These are phyloP conservation scores for Silurus asotus DNA, from an alignment of 2,113 vertebrate genomes.

Conservation along the genomic window DNA sequence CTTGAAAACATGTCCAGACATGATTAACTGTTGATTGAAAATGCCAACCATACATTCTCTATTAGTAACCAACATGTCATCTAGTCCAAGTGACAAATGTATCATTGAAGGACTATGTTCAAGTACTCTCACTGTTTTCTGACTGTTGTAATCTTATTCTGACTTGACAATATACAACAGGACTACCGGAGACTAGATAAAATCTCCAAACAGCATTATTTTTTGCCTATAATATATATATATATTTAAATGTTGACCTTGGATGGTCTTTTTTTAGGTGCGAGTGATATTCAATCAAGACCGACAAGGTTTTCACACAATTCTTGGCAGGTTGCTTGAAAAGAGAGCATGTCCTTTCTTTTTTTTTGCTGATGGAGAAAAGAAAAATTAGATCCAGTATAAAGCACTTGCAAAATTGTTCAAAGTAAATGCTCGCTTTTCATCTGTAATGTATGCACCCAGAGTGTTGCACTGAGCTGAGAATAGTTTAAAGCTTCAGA, in stretches of 20 bases:
- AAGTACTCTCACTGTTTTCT: background rate
- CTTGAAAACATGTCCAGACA: background rate
- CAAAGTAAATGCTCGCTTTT: background rate
- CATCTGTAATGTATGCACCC: background rate
- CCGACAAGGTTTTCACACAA: background rate
- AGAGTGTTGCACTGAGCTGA: background rate
- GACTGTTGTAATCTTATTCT: background rate
- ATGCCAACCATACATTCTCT: background rate
- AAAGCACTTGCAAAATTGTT: background rate
- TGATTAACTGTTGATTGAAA: background rate
- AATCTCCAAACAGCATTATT: too few species aligned
- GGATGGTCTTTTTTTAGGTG: background rate
- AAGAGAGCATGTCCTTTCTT: background rate
- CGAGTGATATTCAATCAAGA: background rate
- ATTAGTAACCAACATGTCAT: background rate
- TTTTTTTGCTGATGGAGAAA: background rate
- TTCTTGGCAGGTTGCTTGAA: background rate
- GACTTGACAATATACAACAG: too few species aligned
- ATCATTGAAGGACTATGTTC: background rate
- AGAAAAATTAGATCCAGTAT: background rate
- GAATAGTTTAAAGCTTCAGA: background rate
- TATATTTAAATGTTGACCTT: background rate
- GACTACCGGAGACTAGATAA: too few species aligned
- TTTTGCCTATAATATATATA: too few species aligned
- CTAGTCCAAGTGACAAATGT: background rate